Evolutionary conservation across 2,113 vertebrate genomes (phyloP).

Genomic region (Mixornis gularis): DNA sequence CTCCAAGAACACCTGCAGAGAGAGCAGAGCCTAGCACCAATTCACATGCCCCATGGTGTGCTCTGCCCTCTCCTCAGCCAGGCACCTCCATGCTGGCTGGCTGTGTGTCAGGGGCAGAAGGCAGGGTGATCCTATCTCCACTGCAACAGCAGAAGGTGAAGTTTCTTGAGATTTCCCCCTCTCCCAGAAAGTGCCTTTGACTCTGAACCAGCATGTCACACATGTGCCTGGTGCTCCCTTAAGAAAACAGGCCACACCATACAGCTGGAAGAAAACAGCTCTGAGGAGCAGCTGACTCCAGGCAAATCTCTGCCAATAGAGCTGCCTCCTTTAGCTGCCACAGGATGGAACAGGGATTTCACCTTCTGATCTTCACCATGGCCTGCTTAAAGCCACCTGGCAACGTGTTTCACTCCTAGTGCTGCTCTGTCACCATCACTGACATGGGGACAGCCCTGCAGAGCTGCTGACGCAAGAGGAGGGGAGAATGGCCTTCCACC

Average conservation of each 20-base stretch:
- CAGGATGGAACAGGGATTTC: not conserved
- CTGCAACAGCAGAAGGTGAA: not conserved
- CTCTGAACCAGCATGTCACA: not conserved
- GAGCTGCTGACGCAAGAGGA: not conserved
- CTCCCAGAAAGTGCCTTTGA: not conserved
- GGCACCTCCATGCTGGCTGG: rapidly evolving
- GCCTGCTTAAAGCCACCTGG: not conserved
- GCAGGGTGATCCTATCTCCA: not conserved
- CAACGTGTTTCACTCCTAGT: not conserved
- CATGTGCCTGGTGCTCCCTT: not conserved
- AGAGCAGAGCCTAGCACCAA: not conserved
- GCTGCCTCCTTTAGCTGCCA: not conserved
- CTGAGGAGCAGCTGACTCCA: not conserved
- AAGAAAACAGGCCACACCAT: not conserved
- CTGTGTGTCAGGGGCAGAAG: rapidly evolving
- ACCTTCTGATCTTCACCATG: not conserved
- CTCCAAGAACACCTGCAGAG: conserved; percentile 75
- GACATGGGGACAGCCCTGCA: not conserved
- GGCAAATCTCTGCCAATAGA: not conserved
- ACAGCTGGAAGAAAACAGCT: not conserved
- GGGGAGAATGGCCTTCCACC: not conserved
- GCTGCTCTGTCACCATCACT: not conserved
- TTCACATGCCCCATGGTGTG: rapidly evolving
- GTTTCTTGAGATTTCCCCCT: not conserved
- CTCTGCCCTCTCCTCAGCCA: not conserved